Evolutionary conservation across 2,797 vertebrate genomes (phyloP).

Genomic region (Tiaroga cobitis): DNA sequence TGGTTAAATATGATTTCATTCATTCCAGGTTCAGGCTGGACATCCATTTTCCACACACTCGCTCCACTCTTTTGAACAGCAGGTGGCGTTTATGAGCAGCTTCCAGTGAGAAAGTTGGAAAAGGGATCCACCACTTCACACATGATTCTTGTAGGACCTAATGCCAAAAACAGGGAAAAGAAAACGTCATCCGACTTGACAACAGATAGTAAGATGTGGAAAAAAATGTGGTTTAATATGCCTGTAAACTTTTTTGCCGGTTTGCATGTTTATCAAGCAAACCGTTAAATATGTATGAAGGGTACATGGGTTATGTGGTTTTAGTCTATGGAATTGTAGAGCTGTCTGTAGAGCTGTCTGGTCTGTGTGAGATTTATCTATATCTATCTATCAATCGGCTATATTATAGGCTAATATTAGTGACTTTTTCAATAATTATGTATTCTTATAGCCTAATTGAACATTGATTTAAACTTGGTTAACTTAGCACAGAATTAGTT

Average conservation of each 20-base stretch:
- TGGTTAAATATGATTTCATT: constrained; percentile 72
- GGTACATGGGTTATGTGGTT: too few relatives aligned
- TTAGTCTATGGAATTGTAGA: too few relatives aligned
- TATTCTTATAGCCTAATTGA: not conserved
- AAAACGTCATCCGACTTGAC: not conserved
- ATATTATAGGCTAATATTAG: not conserved
- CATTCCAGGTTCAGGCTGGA: constrained; percentile 70
- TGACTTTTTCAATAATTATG: not conserved
- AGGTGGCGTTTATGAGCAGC: constrained; percentile 70
- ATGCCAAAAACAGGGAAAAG: not conserved
- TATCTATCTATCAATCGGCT: not conserved
- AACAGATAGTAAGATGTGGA: not conserved
- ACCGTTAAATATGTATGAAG: too few relatives aligned
- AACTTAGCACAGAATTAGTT: too few relatives aligned
- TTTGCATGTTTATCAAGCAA: not conserved
- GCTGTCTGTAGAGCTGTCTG: too few relatives aligned
- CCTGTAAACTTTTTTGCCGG: not conserved
- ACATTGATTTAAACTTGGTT: not conserved
- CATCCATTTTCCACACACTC: constrained; percentile 67
- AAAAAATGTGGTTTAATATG: not conserved
- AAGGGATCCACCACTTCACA: constrained; percentile 14
- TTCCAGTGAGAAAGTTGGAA: not conserved
- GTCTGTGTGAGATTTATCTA: not conserved
- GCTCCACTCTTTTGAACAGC: constrained; percentile 64
- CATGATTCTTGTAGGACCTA: constrained; percentile 26